Evolutionary conservation across 1,140 invertebrate genomes (phyloP).

Genomic region (Orchestia grillus): DNA sequence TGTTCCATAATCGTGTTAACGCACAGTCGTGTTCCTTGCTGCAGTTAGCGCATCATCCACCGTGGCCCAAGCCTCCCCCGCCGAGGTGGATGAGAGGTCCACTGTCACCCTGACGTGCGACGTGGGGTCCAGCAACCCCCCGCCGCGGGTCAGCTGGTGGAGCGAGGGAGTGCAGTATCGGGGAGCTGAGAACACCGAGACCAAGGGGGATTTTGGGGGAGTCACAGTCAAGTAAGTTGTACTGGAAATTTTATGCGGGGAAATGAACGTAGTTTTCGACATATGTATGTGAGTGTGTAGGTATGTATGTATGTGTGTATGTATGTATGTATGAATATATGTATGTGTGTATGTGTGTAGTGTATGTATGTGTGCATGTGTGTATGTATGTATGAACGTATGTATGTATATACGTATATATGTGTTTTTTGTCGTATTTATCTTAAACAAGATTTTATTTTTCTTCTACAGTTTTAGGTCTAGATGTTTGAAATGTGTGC

Average conservation of each 20-base stretch:
- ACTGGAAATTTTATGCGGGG: not conserved
- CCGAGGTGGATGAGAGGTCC: not conserved
- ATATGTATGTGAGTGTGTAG: no score
- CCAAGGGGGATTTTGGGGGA: slow-evolving; percentile 16
- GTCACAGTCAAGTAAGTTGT: slow-evolving; percentile 26
- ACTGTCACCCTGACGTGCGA: slow-evolving; percentile 17
- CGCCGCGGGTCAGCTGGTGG: slow-evolving; percentile 13
- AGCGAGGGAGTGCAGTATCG: slow-evolving; percentile 3
- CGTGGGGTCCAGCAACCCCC: slow-evolving; percentile 26
- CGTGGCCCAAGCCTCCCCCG: not conserved
- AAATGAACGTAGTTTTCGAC: no score
- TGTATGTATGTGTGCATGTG: no score
- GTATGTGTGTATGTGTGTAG: no score
- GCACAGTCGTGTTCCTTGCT: not conserved
- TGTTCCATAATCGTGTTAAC: not conserved
- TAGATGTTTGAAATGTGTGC: no score
- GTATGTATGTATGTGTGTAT: no score
- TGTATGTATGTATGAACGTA: no score
- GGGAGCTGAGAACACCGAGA: not conserved
- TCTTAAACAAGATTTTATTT: no score
- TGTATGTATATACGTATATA: no score
- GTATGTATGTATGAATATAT: no score
- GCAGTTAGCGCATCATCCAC: slow-evolving; percentile 30
- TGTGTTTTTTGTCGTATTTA: no score
- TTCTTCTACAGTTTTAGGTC: no score